These are phyloP conservation scores for Halcyon leucocephala DNA, from an alignment of 2,797 vertebrate species.

Conservation along the genomic window DNA sequence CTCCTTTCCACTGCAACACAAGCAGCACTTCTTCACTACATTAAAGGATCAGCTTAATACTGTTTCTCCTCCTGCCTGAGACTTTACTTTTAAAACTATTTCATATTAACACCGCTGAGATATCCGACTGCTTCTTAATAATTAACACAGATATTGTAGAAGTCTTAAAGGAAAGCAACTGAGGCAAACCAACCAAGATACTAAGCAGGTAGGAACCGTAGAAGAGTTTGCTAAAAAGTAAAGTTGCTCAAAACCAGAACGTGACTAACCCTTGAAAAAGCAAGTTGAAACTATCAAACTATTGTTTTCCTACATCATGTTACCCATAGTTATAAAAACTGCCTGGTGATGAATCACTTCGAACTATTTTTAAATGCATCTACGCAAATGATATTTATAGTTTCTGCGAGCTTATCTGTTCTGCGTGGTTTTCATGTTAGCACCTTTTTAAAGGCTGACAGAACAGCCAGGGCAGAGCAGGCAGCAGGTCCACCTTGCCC, in stretches of 20 bases:
- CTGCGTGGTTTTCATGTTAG: conserved; percentile 72
- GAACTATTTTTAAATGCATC: conserved; percentile 77
- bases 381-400: conserved; percentile 78
- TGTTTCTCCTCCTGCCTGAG: neutral
- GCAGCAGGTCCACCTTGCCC: neutral
- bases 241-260: neutral
- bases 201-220: neutral
- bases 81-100: neutral
- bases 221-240: neutral
- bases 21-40: neutral
- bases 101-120: neutral
- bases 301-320: conserved; percentile 65
- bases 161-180: neutral
- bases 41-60: neutral
- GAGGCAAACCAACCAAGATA: neutral
- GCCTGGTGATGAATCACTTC: conserved; percentile 72
- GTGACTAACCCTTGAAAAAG: neutral
- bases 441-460: conserved; percentile 70
- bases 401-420: conserved; percentile 76
- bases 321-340: conserved; percentile 72
- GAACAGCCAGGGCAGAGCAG: conserved; percentile 18
- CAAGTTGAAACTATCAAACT: conserved; percentile 43
- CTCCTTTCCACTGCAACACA: neutral
- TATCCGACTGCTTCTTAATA: neutral
- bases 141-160: neutral